phyloP scores from a whole-genome alignment of 2,797 vertebrate species.

The Arctocebus calabarensis region DNA sequence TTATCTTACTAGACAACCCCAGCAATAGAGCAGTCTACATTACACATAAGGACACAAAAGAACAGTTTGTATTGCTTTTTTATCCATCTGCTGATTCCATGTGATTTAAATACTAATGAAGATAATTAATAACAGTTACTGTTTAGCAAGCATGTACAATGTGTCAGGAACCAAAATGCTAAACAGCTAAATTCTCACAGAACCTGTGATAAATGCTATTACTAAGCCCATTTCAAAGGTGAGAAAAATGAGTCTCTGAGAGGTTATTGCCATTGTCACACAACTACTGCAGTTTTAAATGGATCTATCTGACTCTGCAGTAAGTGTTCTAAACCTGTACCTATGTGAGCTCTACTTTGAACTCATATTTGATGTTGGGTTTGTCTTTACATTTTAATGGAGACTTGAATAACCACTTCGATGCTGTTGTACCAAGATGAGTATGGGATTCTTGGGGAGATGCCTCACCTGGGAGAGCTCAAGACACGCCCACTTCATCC shows the following conservation, averaged over 20 bases:
- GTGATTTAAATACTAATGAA: neutral
- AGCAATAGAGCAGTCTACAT: neutral
- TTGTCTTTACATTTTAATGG: neutral
- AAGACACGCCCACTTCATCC: neutral
- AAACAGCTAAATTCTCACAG: neutral
- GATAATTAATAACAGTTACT: neutral
- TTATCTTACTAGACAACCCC: conserved; percentile 19
- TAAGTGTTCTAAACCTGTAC: neutral
- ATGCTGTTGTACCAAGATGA: neutral
- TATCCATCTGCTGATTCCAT: neutral
- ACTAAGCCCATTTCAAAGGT: neutral
- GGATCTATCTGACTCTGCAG: neutral
- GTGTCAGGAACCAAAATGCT: neutral
- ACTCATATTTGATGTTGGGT: neutral
- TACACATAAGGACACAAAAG: neutral
- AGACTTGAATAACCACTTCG: neutral
- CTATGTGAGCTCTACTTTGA: neutral
- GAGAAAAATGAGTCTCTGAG: neutral
- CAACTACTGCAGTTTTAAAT: neutral
- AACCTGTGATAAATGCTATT: neutral
- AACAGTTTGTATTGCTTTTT: neutral
- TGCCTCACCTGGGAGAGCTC: neutral
- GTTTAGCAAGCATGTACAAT: neutral
- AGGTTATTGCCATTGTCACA: neutral
- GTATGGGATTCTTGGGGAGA: neutral